These are phyloP conservation scores for Schizopygopsis malacanthus DNA, from an alignment of 2,797 vertebrate genomes.

Conservation along the genomic window DNA sequence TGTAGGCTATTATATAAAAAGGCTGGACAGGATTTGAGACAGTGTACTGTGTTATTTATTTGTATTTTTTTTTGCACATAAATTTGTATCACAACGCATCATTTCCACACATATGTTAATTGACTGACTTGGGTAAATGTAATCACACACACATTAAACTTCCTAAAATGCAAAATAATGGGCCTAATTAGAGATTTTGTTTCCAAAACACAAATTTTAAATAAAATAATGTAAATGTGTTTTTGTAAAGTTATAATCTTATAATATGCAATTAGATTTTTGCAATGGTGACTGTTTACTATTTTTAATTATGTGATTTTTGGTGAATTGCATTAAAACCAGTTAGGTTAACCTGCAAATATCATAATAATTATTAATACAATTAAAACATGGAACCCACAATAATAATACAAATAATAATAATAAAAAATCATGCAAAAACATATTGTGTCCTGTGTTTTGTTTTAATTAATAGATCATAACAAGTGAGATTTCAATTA, in stretches of 20 bases:
- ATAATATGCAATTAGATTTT: background rate
- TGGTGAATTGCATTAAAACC: background rate
- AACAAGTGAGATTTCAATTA: background rate
- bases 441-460: background rate
- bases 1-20: too few species aligned
- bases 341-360: background rate
- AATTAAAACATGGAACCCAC: background rate
- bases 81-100: too few species aligned
- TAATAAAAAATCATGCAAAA: too few species aligned
- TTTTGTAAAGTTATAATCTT: background rate
- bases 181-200: background rate
- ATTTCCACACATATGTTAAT: too few species aligned
- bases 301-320: background rate
- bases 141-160: too few species aligned
- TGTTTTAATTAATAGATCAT: background rate
- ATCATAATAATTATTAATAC: too few species aligned
- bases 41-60: too few species aligned
- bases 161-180: background rate
- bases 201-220: too few species aligned
- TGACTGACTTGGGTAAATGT: too few species aligned
- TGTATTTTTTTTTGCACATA: too few species aligned
- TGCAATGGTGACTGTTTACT: background rate
- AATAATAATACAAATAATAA: too few species aligned
- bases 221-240: background rate
- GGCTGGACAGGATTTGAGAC: too few species aligned